Conservation (phyloP, 2,888 invertebrate species). For the Leptothorax acervorum region DNA sequence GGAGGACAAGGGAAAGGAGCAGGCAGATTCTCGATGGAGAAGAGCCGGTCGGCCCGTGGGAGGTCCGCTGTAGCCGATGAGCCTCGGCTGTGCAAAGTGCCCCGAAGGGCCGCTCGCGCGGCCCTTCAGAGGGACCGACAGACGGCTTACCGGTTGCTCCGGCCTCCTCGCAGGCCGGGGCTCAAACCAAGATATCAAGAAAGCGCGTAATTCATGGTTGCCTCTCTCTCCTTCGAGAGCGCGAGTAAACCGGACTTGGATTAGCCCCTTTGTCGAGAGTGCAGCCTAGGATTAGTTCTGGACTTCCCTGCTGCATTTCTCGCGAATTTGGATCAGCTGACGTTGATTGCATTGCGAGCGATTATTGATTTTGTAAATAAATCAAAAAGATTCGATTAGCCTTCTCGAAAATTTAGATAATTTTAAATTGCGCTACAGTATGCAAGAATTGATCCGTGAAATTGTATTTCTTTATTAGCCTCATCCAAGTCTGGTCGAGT, state of each 20-base stretch:
- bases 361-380: neutral
- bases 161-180: slow-evolving; percentile 74
- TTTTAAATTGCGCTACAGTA: neutral
- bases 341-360: neutral
- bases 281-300: slow-evolving; percentile 53
- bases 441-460: neutral
- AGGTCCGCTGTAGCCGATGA: slow-evolving; percentile 79
- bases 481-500: neutral
- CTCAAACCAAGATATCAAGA: slow-evolving; percentile 78
- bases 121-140: slow-evolving; percentile 67
- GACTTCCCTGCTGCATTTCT: neutral
- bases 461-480: neutral
- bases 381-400: neutral
- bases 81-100: slow-evolving; percentile 81
- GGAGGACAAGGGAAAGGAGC: slow-evolving; percentile 64
- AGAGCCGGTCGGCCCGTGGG: slow-evolving; percentile 79
- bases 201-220: slow-evolving; percentile 77
- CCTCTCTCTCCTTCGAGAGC: slow-evolving; percentile 41
- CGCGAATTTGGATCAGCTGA: neutral
- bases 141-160: slow-evolving; percentile 71
- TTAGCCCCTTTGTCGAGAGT: slow-evolving; percentile 50
- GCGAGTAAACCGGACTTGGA: slow-evolving; percentile 50
- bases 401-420: neutral
- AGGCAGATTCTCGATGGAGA: slow-evolving; percentile 76
- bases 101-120: slow-evolving; percentile 70